These are phyloP conservation scores for Babyrousa celebensis DNA, from an alignment of 2,797 vertebrate species.

Conservation along the genomic window DNA sequence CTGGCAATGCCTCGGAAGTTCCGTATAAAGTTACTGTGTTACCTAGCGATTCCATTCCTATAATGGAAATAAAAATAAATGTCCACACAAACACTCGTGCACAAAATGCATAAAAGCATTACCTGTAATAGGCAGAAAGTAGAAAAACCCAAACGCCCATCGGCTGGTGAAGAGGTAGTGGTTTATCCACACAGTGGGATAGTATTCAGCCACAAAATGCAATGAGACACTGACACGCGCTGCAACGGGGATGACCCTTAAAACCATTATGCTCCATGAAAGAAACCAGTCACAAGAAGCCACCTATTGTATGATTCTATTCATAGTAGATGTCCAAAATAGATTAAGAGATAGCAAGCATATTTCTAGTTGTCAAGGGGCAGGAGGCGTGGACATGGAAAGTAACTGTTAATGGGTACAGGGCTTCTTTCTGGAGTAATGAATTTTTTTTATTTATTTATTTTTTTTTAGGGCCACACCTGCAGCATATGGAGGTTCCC, in stretches of 20 bases:
- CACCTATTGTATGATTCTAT: neutral
- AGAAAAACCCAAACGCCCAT: neutral
- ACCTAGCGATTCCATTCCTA: neutral
- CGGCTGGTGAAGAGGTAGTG: neutral
- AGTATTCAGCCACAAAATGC: neutral
- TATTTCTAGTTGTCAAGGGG: too few relatives aligned
- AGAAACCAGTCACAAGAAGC: neutral
- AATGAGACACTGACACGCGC: too few relatives aligned
- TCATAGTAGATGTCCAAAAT: neutral
- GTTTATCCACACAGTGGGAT: neutral
- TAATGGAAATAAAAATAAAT: neutral
- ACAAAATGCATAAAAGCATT: neutral
- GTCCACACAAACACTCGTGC: neutral
- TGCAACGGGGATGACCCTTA: fast-evolving
- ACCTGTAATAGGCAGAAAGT: neutral
- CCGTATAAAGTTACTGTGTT: too few relatives aligned
- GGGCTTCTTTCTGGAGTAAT: neutral
- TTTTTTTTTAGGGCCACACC: too few relatives aligned
- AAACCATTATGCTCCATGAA: neutral
- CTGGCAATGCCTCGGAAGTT: neutral
- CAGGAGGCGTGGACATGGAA: neutral
- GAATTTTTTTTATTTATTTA: neutral
- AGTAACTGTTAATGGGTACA: neutral
- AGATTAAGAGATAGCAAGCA: neutral
- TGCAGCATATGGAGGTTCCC: too few relatives aligned